These are phyloP conservation scores for Myzus persicae DNA, from an alignment of 1,140 invertebrate genomes.

Conservation along the genomic window DNA sequence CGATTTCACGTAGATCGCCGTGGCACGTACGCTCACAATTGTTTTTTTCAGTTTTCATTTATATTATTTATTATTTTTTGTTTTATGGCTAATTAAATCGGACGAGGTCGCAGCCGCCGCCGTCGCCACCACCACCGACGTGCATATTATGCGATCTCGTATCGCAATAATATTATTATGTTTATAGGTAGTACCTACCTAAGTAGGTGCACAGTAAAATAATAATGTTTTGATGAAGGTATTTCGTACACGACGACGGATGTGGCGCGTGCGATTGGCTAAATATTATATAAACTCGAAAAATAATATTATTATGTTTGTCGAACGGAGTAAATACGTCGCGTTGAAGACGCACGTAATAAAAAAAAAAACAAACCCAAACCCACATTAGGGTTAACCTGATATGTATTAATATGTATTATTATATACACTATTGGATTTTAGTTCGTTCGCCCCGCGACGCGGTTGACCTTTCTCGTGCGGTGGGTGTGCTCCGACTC, in stretches of 20 bases:
- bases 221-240: background rate
- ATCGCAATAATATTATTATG: background rate
- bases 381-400: background rate
- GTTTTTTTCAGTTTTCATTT: background rate
- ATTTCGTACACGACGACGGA: background rate
- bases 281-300: background rate
- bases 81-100: conserved; percentile 36
- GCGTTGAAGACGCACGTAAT: background rate
- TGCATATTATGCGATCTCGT: background rate
- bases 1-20: conserved; percentile 20
- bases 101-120: conserved; percentile 23
- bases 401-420: background rate
- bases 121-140: background rate
- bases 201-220: background rate
- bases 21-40: conserved; percentile 22
- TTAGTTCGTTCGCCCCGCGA: background rate
- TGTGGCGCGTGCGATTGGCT: background rate
- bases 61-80: background rate
- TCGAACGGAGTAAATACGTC: background rate
- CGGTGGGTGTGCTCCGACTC: conserved; percentile 22
- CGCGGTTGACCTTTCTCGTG: conserved; percentile 33
- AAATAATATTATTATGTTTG: background rate
- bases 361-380: background rate
- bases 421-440: background rate
- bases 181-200: background rate